Evolutionary conservation across 2,113 vertebrate species (phyloP).

Genomic region (Pica pica): DNA sequence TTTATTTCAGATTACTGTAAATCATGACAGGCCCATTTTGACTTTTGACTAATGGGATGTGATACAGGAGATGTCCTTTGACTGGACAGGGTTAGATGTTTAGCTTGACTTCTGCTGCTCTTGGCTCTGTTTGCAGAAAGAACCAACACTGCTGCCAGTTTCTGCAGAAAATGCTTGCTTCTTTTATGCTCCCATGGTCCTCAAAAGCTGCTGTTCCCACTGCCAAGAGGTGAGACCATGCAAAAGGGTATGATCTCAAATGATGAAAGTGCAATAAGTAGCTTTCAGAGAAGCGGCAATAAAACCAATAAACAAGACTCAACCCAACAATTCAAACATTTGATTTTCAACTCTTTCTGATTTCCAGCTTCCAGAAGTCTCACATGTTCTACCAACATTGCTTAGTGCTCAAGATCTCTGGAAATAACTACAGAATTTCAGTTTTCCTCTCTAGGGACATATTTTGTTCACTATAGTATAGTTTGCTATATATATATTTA

Average conservation of each 20-base stretch:
- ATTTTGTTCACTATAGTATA: neutral
- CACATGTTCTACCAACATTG: neutral
- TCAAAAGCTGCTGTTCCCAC: neutral
- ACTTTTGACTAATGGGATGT: neutral
- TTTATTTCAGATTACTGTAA: neutral
- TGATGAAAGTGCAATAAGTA: neutral
- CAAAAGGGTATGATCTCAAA: neutral
- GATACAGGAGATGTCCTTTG: neutral
- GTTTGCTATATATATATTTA: neutral
- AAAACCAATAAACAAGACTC: neutral
- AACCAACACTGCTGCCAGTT: neutral
- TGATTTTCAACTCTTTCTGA: neutral
- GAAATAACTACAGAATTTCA: neutral
- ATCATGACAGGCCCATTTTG: neutral
- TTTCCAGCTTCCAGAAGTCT: neutral
- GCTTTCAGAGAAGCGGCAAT: neutral
- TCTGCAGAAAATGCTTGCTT: neutral
- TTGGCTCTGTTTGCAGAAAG: neutral
- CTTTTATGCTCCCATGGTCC: neutral
- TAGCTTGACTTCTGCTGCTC: neutral
- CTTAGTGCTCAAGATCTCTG: neutral
- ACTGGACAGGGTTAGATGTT: neutral
- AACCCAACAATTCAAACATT: neutral
- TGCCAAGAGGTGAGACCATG: neutral
- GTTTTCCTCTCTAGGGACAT: neutral